Percentiles rank a stretch among this genome's conserved stretches.
Evolutionary conservation across 92 coral and sea anemone genomes (phyloP).

Genomic region (Scolanthus callimorphus): DNA sequence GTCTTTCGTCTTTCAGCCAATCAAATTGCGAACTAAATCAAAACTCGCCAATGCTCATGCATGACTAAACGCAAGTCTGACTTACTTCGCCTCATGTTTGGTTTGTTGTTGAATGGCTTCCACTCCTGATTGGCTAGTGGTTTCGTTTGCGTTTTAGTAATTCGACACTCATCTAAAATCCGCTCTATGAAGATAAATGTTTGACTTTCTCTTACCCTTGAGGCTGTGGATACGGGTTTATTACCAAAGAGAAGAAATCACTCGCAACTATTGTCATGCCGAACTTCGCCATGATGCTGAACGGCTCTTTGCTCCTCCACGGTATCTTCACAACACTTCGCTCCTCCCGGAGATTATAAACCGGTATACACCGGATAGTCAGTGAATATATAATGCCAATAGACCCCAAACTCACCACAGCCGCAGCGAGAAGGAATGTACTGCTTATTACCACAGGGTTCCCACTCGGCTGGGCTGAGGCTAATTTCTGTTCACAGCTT

Average conservation of each 20-base stretch:
- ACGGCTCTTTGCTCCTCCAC: slow-evolving; percentile 41
- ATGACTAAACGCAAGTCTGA: too few species aligned
- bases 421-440: slow-evolving; percentile 51
- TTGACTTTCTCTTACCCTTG: too few species aligned
- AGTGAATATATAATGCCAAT: slow-evolving; percentile 64
- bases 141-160: too few species aligned
- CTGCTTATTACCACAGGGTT: slow-evolving; percentile 48
- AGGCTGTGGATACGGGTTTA: slow-evolving; percentile 68
- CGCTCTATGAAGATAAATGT: too few species aligned
- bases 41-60: too few species aligned
- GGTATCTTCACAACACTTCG: slow-evolving; percentile 35
- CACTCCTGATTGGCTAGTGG: too few species aligned
- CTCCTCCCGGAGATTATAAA: slow-evolving; percentile 60
- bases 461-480: slow-evolving; percentile 38
- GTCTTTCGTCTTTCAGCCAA: too few species aligned
- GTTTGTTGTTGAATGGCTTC: too few species aligned
- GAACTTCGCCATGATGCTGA: slow-evolving; percentile 25
- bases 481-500: slow-evolving; percentile 40
- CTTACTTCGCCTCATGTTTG: too few species aligned
- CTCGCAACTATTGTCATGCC: slow-evolving; percentile 31
- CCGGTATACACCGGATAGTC: slow-evolving; percentile 69
- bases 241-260: slow-evolving; percentile 63
- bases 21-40: too few species aligned
- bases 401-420: slow-evolving; percentile 61
- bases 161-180: too few species aligned